Evolutionary conservation across 2,888 invertebrate species (phyloP).

Genomic region (Phragmatobia fuliginosa): DNA sequence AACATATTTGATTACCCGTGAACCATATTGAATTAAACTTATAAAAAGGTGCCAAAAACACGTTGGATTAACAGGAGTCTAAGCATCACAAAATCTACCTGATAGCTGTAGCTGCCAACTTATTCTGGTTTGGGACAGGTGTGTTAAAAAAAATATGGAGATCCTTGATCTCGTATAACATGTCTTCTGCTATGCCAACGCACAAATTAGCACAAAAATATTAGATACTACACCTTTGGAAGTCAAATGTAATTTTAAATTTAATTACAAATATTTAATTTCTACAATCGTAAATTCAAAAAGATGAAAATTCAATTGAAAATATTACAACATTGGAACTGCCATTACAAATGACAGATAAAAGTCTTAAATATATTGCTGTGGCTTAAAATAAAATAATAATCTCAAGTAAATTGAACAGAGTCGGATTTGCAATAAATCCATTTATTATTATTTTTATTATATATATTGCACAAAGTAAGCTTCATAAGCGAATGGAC

Average conservation of each 20-base stretch:
- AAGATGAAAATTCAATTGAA: constrained; percentile 40
- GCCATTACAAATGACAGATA: constrained; percentile 24
- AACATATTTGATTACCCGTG: not conserved
- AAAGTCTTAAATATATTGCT: constrained; percentile 35
- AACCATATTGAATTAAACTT: not conserved
- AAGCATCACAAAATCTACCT: too few species aligned
- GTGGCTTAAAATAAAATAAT: constrained; percentile 38
- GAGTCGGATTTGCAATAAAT: constrained; percentile 32
- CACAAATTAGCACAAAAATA: constrained; percentile 23
- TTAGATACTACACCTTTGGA: constrained; percentile 24
- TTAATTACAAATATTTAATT: constrained; percentile 23
- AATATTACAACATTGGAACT: constrained; percentile 22
- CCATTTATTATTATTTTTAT: constrained; percentile 14
- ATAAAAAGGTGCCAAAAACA: not conserved
- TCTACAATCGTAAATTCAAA: constrained; percentile 40
- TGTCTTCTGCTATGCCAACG: constrained; percentile 1
- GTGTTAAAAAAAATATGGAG: not conserved
- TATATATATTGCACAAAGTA: constrained; percentile 68
- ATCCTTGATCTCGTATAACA: too few species aligned
- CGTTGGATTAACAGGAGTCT: not conserved
- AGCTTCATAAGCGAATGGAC: constrained; percentile 79
- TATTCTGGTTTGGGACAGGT: not conserved
- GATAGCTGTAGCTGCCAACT: not conserved
- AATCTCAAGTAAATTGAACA: constrained; percentile 43
- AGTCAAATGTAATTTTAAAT: constrained; percentile 26